Percentiles rank a stretch among this genome's conserved stretches.
These are phyloP conservation scores for Andrena flavipes DNA, from an alignment of 2,888 invertebrate genomes.

Conservation along the genomic window DNA sequence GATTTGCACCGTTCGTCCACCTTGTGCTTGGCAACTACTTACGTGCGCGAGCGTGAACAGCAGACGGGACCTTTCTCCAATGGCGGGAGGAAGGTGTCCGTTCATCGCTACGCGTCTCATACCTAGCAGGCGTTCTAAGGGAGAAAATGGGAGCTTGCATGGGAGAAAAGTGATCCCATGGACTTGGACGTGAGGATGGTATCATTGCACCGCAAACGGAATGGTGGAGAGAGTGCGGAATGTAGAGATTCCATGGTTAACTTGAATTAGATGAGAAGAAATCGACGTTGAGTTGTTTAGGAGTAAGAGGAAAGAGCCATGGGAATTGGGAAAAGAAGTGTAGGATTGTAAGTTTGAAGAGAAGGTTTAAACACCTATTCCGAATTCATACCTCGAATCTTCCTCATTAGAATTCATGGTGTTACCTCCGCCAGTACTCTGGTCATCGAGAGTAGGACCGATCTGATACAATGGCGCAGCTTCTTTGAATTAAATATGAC, in stretches of 20 bases:
- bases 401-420: constrained; percentile 17
- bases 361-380: neutral
- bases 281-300: no score
- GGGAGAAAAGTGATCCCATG: no score
- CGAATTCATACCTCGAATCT: constrained; percentile 24
- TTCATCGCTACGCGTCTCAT: neutral
- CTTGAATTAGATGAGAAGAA: no score
- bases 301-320: no score
- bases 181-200: no score
- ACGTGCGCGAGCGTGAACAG: neutral
- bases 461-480: neutral
- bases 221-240: no score
- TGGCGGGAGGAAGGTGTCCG: neutral
- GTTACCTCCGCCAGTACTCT: neutral
- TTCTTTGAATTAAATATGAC: neutral
- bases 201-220: no score
- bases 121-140: neutral
- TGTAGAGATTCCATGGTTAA: no score
- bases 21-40: constrained; percentile 8
- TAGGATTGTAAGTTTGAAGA: neutral
- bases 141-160: neutral
- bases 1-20: constrained; percentile 42
- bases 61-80: constrained; percentile 27
- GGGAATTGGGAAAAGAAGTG: no score
- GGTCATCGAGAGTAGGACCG: neutral